These are phyloP conservation scores for Sceloporus tristichus DNA, from an alignment of 2,113 vertebrate genomes.

Conservation along the genomic window DNA sequence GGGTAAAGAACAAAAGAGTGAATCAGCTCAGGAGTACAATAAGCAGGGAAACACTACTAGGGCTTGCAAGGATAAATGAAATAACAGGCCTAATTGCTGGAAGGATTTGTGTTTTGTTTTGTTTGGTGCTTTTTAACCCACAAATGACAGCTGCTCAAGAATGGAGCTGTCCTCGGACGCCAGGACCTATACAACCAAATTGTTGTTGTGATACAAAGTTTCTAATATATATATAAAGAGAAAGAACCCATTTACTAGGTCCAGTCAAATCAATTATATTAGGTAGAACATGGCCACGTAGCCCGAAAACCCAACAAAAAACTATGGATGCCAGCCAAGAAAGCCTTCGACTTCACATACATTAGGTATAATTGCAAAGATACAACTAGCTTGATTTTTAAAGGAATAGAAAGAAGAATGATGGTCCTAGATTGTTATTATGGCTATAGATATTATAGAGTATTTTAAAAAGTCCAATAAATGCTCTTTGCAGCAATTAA, in stretches of 20 bases:
- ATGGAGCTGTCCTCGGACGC: neutral
- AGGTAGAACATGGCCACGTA: no score
- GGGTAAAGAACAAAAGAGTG: slow-evolving; percentile 4
- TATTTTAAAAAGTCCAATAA: neutral
- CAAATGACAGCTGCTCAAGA: neutral
- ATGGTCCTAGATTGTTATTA: neutral
- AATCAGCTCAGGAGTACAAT: neutral
- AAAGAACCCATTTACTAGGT: no score
- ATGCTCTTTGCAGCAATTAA: neutral
- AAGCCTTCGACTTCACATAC: no score
- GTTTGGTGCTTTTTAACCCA: neutral
- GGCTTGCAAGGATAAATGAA: slow-evolving; percentile 59
- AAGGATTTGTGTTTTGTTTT: neutral
- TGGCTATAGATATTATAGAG: neutral
- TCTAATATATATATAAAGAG: no score
- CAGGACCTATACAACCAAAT: no score
- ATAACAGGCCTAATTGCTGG: slow-evolving; percentile 12
- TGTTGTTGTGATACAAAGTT: no score
- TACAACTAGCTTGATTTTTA: no score
- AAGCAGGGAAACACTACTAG: rapidly evolving
- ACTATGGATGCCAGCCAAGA: no score
- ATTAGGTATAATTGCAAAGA: no score
- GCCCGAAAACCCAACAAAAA: no score
- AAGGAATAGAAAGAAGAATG: no score
- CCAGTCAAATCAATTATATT: no score